Percentiles rank a stretch among this genome's conserved stretches.
These are phyloP conservation scores for Accipiter virgatus DNA, from an alignment of 2,113 vertebrate genomes.

Conservation along the genomic window DNA sequence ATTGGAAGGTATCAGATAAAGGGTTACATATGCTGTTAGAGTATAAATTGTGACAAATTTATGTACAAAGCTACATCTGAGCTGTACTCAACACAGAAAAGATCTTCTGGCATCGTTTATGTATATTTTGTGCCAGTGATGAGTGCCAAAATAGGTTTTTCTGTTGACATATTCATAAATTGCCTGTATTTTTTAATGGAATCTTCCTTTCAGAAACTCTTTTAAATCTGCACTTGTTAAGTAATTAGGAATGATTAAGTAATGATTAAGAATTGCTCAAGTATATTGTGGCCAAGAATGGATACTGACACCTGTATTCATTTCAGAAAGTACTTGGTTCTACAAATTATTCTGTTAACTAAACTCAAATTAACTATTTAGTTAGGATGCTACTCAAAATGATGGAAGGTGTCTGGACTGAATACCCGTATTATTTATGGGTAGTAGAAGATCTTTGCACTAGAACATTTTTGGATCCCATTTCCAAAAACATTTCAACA, in stretches of 20 bases:
- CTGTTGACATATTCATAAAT: background rate
- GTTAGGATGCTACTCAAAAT: background rate
- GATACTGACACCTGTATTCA: background rate
- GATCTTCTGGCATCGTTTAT: background rate
- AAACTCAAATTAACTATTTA: background rate
- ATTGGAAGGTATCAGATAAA: background rate
- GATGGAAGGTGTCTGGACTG: constrained; percentile 35
- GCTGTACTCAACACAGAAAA: background rate
- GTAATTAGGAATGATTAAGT: background rate
- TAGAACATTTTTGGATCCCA: constrained; percentile 44
- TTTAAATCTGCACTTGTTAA: background rate
- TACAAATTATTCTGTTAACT: background rate
- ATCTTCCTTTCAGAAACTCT: background rate
- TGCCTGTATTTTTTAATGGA: background rate
- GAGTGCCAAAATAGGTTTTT: background rate
- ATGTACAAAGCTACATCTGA: background rate
- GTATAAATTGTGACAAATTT: background rate
- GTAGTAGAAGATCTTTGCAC: background rate
- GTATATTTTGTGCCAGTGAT: background rate
- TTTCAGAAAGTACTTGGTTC: background rate
- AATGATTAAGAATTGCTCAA: background rate
- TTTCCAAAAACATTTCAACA: constrained; percentile 58
- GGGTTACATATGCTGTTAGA: background rate
- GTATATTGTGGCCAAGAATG: background rate
- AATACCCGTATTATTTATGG: background rate